These are phyloP conservation scores for Blomia tropicalis DNA, from an alignment of 2,888 invertebrate species.

Conservation along the genomic window DNA sequence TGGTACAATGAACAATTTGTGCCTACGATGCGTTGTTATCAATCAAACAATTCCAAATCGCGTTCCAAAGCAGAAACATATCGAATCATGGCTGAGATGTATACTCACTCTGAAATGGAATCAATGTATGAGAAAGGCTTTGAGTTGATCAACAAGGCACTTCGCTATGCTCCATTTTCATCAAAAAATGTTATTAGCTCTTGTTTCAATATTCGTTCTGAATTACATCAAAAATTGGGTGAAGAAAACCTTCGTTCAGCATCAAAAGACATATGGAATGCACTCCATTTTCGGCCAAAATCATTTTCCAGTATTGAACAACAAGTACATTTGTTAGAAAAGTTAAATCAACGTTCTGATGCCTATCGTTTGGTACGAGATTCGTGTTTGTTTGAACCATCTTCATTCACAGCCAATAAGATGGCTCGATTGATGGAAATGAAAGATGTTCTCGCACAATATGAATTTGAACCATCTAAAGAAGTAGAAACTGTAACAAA, in stretches of 20 bases:
- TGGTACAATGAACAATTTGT: slow-evolving; percentile 1
- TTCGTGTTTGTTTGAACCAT: neutral
- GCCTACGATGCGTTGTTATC: neutral
- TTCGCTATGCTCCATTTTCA: neutral
- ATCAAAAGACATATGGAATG: neutral
- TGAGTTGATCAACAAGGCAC: neutral
- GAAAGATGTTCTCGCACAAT: neutral
- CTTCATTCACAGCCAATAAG: too few species aligned
- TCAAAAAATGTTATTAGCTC: neutral
- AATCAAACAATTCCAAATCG: neutral
- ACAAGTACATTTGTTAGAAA: neutral
- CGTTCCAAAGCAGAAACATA: neutral
- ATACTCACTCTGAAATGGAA: neutral
- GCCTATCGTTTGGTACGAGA: neutral
- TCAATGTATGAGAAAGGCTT: neutral
- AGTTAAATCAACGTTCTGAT: neutral
- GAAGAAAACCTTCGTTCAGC: neutral
- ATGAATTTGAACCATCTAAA: neutral
- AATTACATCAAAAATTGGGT: neutral
- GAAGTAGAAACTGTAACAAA: neutral
- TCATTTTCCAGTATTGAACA: neutral
- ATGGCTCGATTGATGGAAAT: neutral
- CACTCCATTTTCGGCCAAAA: neutral
- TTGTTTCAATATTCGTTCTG: neutral
- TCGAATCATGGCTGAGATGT: neutral